Conservation (phyloP, 2,113 vertebrate genomes). For the Electrona antarctica region DNA sequence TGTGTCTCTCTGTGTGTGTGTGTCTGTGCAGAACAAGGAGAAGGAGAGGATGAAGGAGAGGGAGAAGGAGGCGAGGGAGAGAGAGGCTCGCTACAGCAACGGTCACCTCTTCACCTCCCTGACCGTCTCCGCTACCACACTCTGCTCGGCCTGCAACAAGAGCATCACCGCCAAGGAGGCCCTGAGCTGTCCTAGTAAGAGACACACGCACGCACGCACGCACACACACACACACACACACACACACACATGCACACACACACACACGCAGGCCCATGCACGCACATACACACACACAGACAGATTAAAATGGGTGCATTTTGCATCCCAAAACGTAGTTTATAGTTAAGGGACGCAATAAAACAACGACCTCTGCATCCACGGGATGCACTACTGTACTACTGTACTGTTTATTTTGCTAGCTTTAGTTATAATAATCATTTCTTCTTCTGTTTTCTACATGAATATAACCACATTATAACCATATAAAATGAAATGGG, state of each 20-base stretch:
- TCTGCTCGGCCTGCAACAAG: conserved; percentile 92
- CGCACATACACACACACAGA: too few species aligned
- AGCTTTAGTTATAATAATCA: too few species aligned
- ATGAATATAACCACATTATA: too few species aligned
- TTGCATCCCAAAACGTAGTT: too few species aligned
- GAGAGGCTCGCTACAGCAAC: conserved; percentile 88
- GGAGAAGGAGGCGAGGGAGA: conserved; percentile 87
- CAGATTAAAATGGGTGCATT: too few species aligned
- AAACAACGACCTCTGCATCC: too few species aligned
- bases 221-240: background rate
- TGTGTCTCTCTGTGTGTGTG: background rate
- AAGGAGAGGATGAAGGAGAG: conserved; percentile 86
- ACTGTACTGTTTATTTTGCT: too few species aligned
- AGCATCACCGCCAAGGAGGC: conserved; percentile 97
- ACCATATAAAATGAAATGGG: too few species aligned
- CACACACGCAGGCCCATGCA: too few species aligned
- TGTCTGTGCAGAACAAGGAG: conserved; percentile 83
- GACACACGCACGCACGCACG: background rate
- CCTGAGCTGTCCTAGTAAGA: conserved; percentile 91
- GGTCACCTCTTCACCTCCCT: conserved; percentile 95
- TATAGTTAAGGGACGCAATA: too few species aligned
- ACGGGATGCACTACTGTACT: too few species aligned
- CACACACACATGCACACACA: conserved; percentile 2
- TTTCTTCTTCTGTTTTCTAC: too few species aligned
- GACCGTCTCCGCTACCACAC: conserved; percentile 89